Evolutionary conservation across 2,888 invertebrate genomes (phyloP), one percentile per base, ranked within the genome.

Genomic region (Parochlus steinenii): DNA sequence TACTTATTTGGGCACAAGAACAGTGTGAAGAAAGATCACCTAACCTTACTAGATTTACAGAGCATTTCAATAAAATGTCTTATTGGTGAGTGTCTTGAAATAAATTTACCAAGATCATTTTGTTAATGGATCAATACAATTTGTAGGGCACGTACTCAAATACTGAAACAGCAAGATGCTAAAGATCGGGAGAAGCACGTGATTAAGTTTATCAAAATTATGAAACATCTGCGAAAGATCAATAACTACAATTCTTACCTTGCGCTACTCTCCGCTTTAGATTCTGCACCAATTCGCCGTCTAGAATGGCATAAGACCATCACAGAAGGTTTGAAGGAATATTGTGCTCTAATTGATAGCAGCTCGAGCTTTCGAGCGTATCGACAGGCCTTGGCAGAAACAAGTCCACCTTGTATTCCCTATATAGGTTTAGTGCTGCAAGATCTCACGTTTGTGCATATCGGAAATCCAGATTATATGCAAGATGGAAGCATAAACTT

Each of bases 61-160:
- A 95, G 56, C 97, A 98, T 61, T 98, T 98, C 60, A 98, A 98
- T 56, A 95, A 97, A 63, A 92, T 95, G 89, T 93, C 93, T 39
- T 95, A 86, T 53, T 95, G 95, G 95, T 71, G 53, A 51, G 58
- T 45, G 35, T 19, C 17, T 30, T 38, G n/a, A 23, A 12, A 25
- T 33, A 4, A 11, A 8, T 8, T 22, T 35, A 17, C 19, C 18
- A 10, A 31, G 20, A 31, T 18, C 7, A 39, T 39, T 32, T 16
- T 33, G 22, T 19, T 40, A 31, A 38, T 25, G n/a, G 19, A 12
- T 4, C n/a, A 24, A 16, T 3, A 19, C 6, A 25, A 16, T 31
- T 23, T 52, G 15, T 46, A 65, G 74, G 75, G 92, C 92, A 26
- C 67, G 97, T 37, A 90, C 95, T 3, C 70, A 85, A 53, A 93